A percentile compares a stretch with the other conserved stretches of the same genome.
phyloP scores from a whole-genome alignment of 2,113 vertebrate genomes.

The Megalops atlanticus region DNA sequence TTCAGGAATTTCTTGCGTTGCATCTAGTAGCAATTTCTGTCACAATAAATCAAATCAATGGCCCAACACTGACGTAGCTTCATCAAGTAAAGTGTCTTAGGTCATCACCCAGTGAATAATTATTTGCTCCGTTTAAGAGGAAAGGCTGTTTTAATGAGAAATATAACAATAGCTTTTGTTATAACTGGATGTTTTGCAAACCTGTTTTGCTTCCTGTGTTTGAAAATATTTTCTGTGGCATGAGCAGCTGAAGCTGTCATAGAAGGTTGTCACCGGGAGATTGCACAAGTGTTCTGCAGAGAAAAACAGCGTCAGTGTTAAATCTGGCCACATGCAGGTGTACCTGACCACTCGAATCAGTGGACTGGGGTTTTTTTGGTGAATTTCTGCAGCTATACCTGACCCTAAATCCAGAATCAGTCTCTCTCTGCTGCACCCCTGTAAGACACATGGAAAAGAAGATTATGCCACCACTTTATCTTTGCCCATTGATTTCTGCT shows the following conservation, averaged over 20 bases:
- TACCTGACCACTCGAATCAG: background rate
- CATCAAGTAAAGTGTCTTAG: background rate
- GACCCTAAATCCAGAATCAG: background rate
- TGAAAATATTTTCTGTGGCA: background rate
- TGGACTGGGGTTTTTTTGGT: background rate
- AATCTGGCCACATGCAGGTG: background rate
- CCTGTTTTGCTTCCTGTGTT: background rate
- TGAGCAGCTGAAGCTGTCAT: background rate
- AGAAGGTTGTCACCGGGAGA: background rate
- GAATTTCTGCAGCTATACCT: background rate
- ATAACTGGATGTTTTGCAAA: background rate
- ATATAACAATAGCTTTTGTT: background rate
- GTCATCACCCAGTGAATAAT: background rate
- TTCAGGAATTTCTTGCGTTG: too few species aligned
- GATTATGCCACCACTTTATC: too few species aligned
- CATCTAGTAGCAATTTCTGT: too few species aligned
- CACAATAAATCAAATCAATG: too few species aligned
- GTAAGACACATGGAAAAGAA: too few species aligned
- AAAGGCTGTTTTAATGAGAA: background rate
- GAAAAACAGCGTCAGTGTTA: background rate
- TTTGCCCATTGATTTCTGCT: too few species aligned
- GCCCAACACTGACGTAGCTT: too few species aligned
- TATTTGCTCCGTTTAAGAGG: background rate
- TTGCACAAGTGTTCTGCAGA: background rate
- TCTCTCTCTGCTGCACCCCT: too few species aligned